These are phyloP conservation scores for Hippoglossus hippoglossus DNA, from an alignment of 2,797 vertebrate genomes.

Conservation along the genomic window DNA sequence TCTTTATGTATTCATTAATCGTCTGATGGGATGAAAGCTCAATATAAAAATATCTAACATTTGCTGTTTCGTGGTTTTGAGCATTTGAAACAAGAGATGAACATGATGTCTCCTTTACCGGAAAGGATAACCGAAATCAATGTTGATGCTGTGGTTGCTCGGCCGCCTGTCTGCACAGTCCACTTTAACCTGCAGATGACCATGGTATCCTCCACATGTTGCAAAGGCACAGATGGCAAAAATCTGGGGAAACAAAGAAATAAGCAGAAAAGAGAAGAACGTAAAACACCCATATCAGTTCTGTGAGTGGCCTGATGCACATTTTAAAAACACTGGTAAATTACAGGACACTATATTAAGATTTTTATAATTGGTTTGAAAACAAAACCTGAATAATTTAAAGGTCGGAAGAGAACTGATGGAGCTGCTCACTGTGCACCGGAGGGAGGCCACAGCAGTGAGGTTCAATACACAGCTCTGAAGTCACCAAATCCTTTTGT, in stretches of 20 bases:
- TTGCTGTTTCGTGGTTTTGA: not conserved
- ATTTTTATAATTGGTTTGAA: slow-evolving; percentile 61
- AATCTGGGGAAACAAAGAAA: slow-evolving; percentile 85
- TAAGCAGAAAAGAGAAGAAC: slow-evolving; percentile 2
- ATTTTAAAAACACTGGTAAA: slow-evolving; percentile 57
- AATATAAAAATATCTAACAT: not conserved
- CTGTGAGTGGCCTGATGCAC: slow-evolving; percentile 26
- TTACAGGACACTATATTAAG: slow-evolving; percentile 47
- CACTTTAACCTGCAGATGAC: slow-evolving; percentile 95
- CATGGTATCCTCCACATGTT: slow-evolving; percentile 99
- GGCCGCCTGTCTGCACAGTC: slow-evolving; percentile 93
- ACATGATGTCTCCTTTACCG: slow-evolving; percentile 82
- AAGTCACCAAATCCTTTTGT: not conserved
- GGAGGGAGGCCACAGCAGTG: slow-evolving; percentile 67
- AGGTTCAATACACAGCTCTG: slow-evolving; percentile 24
- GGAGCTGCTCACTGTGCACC: slow-evolving; percentile 70
- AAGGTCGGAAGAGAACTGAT: slow-evolving; percentile 70
- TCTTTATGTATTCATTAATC: too few species aligned
- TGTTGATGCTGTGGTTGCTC: slow-evolving; percentile 92
- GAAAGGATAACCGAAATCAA: slow-evolving; percentile 95
- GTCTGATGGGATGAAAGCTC: not conserved
- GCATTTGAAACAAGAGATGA: not conserved
- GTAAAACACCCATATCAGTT: not conserved
- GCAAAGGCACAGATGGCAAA: slow-evolving; percentile 99
- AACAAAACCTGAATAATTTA: slow-evolving; percentile 82